Base-by-base conservation (phyloP, 2,113 vertebrate genomes). In the Tragulus kanchil region DNA sequence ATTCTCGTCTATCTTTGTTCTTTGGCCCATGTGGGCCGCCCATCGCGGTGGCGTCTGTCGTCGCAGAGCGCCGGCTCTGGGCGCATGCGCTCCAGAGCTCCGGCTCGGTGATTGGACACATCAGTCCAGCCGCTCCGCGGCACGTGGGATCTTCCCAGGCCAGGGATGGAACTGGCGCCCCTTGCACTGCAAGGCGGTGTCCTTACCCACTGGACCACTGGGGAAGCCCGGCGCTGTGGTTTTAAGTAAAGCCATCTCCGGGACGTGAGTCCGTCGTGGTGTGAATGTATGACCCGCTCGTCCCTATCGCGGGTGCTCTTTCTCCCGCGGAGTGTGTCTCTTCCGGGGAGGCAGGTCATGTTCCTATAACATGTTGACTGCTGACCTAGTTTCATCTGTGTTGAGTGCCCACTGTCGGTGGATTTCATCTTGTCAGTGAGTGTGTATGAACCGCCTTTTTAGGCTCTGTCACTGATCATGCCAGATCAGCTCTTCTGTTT, bases 201-300 rank as follows among this genome's bases (percentile, higher is more conserved):
- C 36, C 36, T 36, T 36, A 36, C 36, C 36, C 36, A 36, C 36
- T 36, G 36, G 36, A 36, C 36, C 36, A 36, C 36, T 2, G 2
- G 36, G 36, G 36, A 36, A 36, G 36, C 36, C 36, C 36, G 36
- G 88, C 19, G 59, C 19, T 64, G 25, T 3, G n/a, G 28, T 25
- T 77, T 86, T 82, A 92, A 85, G 85, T 58, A 83, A 48, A 77
- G 31, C 52, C 86, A 85, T 95, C 31, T 88, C 50, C 56, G 25
- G 12, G 61, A 28, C 50, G 19, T 50, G 58, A 64, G 19, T 56
- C 50, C 56, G 45, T 90, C 81, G 86, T 95, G 94, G 54, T 94
- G 69, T 45, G 65, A 86, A 17, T 59, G 8, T 42, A 10, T 50
- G 50, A 52, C 69, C 59, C 79, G 78, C 36, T 75, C 91, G 79